phyloP scores from a whole-genome alignment of 2,797 vertebrate species.

The Helarctos malayanus region DNA sequence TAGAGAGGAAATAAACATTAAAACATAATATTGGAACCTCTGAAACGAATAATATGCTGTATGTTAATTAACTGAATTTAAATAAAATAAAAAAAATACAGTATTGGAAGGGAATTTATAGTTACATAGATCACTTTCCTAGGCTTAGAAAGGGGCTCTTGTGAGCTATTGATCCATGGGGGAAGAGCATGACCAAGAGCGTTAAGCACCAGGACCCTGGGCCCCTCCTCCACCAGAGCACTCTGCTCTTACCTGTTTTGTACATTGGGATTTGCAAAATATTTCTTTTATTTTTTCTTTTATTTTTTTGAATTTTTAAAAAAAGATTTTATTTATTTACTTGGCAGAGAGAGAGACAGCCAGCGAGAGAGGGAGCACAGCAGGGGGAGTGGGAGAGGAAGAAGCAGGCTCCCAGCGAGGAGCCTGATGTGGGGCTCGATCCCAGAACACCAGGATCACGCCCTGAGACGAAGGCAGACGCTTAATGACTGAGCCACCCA shows the following conservation, averaged over 20 bases:
- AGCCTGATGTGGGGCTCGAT: too few relatives aligned
- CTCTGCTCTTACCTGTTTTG: not conserved
- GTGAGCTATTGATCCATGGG: rapidly evolving
- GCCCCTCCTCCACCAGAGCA: not conserved
- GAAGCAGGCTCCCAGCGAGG: too few relatives aligned
- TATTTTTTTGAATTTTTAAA: too few relatives aligned
- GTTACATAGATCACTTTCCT: not conserved
- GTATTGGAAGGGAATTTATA: not conserved
- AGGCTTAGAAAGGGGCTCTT: not conserved
- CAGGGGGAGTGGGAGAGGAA: too few relatives aligned
- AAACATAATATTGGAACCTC: not conserved
- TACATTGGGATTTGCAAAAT: not conserved
- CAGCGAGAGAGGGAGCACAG: too few relatives aligned
- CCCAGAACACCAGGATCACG: too few relatives aligned
- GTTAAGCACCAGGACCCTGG: rapidly evolving
- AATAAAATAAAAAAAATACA: not conserved
- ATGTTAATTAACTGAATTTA: not conserved
- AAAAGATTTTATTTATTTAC: too few relatives aligned
- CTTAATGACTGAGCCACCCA: too few relatives aligned
- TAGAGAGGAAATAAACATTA: not conserved
- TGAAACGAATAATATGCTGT: not conserved
- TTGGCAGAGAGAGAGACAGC: too few relatives aligned
- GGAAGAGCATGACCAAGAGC: not conserved
- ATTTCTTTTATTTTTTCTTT: not conserved
- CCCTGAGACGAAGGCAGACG: too few relatives aligned